phyloP scores from a whole-genome alignment of 2,888 invertebrate species.

The Hyles lineata region DNA sequence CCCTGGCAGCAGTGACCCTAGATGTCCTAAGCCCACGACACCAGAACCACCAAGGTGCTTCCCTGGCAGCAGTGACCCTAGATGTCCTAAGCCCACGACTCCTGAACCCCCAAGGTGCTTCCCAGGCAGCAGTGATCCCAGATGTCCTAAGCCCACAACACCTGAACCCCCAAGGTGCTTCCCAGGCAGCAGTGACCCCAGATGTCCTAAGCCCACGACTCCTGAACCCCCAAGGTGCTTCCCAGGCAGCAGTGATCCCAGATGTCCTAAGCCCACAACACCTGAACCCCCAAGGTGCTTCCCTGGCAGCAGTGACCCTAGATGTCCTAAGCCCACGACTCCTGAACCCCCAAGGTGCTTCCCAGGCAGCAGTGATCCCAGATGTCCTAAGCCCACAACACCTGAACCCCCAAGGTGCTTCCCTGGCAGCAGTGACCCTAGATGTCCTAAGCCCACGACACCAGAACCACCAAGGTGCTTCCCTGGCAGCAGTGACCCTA shows the following conservation, averaged over 20 bases:
- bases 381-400: slow-evolving; percentile 54
- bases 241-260: slow-evolving; percentile 53
- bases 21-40: slow-evolving; percentile 54
- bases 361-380: slow-evolving; percentile 40
- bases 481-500: slow-evolving; percentile 50
- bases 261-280: no score
- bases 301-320: slow-evolving; percentile 47
- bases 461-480: slow-evolving; percentile 44
- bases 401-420: slow-evolving; percentile 48
- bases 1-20: slow-evolving; percentile 41
- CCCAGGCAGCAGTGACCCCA: slow-evolving; percentile 59
- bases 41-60: slow-evolving; percentile 48
- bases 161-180: slow-evolving; percentile 44
- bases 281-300: slow-evolving; percentile 37
- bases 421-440: slow-evolving; percentile 53
- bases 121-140: slow-evolving; percentile 53
- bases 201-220: slow-evolving; percentile 54
- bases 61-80: slow-evolving; percentile 54
- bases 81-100: slow-evolving; percentile 48
- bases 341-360: slow-evolving; percentile 39
- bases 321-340: slow-evolving; percentile 51
- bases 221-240: slow-evolving; percentile 39
- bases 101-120: slow-evolving; percentile 46
- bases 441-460: slow-evolving; percentile 47
- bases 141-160: slow-evolving; percentile 49